These are phyloP conservation scores for Rhea pennata DNA, from an alignment of 2,113 vertebrate species.

Conservation along the genomic window DNA sequence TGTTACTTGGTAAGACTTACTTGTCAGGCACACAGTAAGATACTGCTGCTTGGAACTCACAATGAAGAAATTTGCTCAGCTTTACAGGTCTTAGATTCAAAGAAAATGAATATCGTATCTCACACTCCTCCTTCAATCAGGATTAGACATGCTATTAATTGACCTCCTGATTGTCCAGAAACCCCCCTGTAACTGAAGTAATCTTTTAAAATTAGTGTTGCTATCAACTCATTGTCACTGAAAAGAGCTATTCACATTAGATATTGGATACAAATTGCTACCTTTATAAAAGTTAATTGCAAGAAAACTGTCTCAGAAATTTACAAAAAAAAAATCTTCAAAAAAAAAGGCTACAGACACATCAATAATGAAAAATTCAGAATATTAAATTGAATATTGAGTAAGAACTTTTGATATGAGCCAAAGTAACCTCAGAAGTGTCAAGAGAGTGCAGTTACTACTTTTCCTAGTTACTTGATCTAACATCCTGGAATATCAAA, in stretches of 20 bases:
- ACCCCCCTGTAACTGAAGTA: not conserved
- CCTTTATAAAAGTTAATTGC: not conserved
- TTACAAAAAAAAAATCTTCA: not conserved
- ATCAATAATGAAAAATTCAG: not conserved
- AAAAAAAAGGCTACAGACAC: not conserved
- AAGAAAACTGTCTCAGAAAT: not conserved
- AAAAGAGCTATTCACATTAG: not conserved
- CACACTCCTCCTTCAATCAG: not conserved
- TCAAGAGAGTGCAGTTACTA: not conserved
- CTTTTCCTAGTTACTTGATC: not conserved
- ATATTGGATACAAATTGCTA: not conserved
- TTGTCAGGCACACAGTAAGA: not conserved
- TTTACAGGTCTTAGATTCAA: not conserved
- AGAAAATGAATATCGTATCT: not conserved
- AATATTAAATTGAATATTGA: not conserved
- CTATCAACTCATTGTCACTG: not conserved
- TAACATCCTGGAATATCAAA: not conserved
- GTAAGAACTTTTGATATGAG: not conserved
- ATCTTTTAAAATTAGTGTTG: not conserved
- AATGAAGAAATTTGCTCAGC: not conserved
- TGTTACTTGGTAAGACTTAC: not conserved
- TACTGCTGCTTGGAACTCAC: not conserved
- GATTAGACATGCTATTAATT: not conserved
- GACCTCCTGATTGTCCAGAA: not conserved
- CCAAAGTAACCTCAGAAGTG: not conserved